Percentiles rank a stretch among this genome's conserved stretches.
Evolutionary conservation across 2,113 vertebrate species (phyloP).

Genomic region (Labeo catla): DNA sequence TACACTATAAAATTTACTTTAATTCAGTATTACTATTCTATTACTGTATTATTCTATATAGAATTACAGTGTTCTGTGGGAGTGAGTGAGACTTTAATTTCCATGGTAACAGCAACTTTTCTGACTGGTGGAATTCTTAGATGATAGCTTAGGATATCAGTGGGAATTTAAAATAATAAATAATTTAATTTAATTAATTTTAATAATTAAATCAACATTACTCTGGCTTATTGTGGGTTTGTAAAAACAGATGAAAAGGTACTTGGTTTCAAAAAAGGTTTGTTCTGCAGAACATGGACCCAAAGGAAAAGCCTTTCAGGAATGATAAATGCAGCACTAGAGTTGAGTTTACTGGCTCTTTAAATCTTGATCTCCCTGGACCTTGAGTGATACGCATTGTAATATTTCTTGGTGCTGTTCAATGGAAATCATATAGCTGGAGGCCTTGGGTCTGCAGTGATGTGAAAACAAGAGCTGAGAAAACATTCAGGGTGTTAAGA

Average conservation of each 20-base stretch:
- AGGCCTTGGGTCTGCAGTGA: not conserved
- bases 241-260: not conserved
- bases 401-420: conserved; percentile 27
- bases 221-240: not conserved
- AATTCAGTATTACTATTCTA: no score
- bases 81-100: no score
- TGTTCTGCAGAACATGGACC: not conserved
- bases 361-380: conserved; percentile 41
- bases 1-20: no score
- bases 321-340: conserved; percentile 10
- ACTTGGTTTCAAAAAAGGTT: not conserved
- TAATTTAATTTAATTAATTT: not conserved
- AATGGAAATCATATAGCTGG: not conserved
- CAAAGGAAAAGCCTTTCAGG: conserved; percentile 6
- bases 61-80: no score
- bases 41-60: no score
- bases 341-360: conserved; percentile 3
- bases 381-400: conserved; percentile 27
- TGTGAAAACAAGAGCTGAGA: conserved; percentile 13
- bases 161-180: not conserved
- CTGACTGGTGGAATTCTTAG: not conserved
- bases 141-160: no score
- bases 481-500: conserved; percentile 6
- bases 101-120: not conserved
- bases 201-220: not conserved